Evolutionary conservation across 2,113 vertebrate species (phyloP), one percentile per base, ranked within the genome.

Genomic region (Puma concolor): DNA sequence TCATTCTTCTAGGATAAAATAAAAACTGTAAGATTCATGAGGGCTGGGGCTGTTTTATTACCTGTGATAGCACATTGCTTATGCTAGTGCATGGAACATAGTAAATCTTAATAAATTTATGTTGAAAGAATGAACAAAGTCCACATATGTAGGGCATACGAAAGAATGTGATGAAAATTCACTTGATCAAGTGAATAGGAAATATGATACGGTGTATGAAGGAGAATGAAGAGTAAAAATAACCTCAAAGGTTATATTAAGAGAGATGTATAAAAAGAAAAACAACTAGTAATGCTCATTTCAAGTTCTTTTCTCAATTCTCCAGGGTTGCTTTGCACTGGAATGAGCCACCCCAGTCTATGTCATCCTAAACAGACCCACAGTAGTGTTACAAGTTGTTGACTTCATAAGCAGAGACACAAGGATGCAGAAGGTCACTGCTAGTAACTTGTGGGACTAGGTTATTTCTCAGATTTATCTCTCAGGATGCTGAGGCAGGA

Each of bases 361-460:
- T 14, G n/a, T 54, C 48, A 38, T 60, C 67, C 38, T 23, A 11
- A 57, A 9, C 4, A 81, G 5, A 10, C 52, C 19, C 69, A 5
- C 5, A 50, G 23, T 16, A 1, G 7, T 12, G 57, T 60, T 60
- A 23, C 57, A 60, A 38, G 25, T 31, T 77, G 41, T 16, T 60
- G 48, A 41, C 15, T 25, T 5, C 2, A 0, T 52, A 16, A 13
- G 13, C 14, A 95, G 27, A 50, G 2, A 31, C 29, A 19, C 1
- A 14, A 0, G 11, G 17, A 27, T 3, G 36, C 33, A 72, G 4
- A 6, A 16, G 33, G 8, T 84, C 36, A 1, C 27, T 21, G 1
- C 57, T 33, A 50, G 48, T 27, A 44, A 72, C 6, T 36, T 14
- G 4, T 11, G 3, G 36, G 11, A 77, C 54, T 23, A 44, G 29